Evolutionary conservation across 2,888 invertebrate species (phyloP).

Genomic region (Coecobrya sp.): DNA sequence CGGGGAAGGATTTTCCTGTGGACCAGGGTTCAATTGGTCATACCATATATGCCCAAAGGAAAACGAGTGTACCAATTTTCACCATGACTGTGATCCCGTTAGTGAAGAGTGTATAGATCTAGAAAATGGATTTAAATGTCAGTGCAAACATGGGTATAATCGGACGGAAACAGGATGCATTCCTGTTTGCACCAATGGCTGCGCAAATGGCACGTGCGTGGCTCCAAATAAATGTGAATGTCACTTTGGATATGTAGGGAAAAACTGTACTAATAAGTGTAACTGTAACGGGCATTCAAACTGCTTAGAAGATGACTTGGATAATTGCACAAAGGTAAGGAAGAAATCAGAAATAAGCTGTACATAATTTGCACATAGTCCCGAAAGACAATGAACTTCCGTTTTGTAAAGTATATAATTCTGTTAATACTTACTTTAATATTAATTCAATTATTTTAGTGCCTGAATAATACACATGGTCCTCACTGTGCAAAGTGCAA

Average conservation of each 20-base stretch:
- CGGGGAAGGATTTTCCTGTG: conserved; percentile 73
- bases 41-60: conserved; percentile 97
- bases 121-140: conserved; percentile 94
- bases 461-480: conserved; percentile 97
- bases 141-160: conserved; percentile 89
- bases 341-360: no score
- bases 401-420: no score
- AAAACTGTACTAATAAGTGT: conserved; percentile 97
- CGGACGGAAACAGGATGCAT: conserved; percentile 89
- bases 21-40: conserved; percentile 91
- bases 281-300: conserved; percentile 98
- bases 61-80: conserved; percentile 96
- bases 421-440: no score
- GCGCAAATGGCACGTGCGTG: conserved; percentile 94
- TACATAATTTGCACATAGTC: no score
- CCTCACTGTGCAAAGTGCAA: conserved; percentile 97
- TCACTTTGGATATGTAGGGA: conserved; percentile 98
- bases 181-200: conserved; percentile 94
- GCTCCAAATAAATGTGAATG: conserved; percentile 95
- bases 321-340: conserved; percentile 92
- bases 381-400: no score
- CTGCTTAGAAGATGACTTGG: conserved; percentile 95
- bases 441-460: no score
- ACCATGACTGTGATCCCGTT: conserved; percentile 95
- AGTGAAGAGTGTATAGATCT: conserved; percentile 96